Evolutionary conservation across 2,888 invertebrate species (phyloP).

Genomic region (Parthenolecanium corni): DNA sequence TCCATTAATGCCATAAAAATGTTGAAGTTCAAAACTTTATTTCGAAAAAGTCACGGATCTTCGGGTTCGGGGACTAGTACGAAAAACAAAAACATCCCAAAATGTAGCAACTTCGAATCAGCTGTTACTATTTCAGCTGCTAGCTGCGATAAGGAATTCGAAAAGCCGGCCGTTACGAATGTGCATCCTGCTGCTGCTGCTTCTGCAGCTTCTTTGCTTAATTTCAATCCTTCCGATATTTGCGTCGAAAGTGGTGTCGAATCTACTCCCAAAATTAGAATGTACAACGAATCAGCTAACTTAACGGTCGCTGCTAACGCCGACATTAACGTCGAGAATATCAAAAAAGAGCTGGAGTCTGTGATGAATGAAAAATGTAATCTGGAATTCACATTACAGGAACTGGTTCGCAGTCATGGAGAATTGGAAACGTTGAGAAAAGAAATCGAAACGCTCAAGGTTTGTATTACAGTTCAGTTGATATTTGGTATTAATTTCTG

Average conservation of each 20-base stretch:
- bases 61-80: constrained; percentile 22
- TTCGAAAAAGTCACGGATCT: constrained; percentile 63
- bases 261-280: background rate
- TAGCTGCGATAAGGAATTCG: background rate
- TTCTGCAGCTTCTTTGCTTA: background rate
- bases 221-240: background rate
- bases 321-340: constrained; percentile 49
- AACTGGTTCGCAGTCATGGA: constrained; percentile 52
- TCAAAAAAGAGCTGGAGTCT: constrained; percentile 51
- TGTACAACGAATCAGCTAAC: background rate
- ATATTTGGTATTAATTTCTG: too few species aligned
- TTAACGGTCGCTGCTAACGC: background rate
- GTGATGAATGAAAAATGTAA: constrained; percentile 53
- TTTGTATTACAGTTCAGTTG: constrained; percentile 39
- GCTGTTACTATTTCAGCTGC: constrained; percentile 27
- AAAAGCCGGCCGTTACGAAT: constrained; percentile 1
- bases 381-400: constrained; percentile 49
- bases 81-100: constrained; percentile 28
- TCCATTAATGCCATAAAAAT: constrained; percentile 36
- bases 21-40: constrained; percentile 86
- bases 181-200: too few species aligned
- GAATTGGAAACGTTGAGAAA: constrained; percentile 55
- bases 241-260: background rate
- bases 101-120: constrained; percentile 21
- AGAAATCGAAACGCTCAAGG: constrained; percentile 60